Conservation (phyloP, 37 sponge, comb jelly and placozoan species). For the Dysidea cf. avara region DNA sequence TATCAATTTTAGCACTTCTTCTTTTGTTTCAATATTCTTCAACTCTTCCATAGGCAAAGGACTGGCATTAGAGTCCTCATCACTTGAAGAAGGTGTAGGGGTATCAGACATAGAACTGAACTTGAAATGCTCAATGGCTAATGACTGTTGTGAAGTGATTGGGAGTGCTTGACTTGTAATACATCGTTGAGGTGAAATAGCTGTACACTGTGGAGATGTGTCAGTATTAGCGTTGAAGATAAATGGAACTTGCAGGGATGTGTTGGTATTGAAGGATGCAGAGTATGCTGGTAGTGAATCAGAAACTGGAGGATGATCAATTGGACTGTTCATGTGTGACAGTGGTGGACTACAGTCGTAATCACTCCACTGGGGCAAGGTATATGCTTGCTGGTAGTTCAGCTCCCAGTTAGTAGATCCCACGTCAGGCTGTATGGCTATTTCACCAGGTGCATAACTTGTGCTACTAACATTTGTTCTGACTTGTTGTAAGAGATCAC, state of each 20-base stretch:
- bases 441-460: too few relatives aligned
- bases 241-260: background rate
- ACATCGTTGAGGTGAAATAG: background rate
- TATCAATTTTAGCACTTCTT: constrained; percentile 14
- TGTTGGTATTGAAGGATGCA: too few relatives aligned
- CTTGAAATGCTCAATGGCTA: background rate
- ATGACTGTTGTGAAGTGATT: constrained; percentile 1
- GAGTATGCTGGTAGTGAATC: too few relatives aligned
- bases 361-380: too few relatives aligned
- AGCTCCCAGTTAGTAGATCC: too few relatives aligned
- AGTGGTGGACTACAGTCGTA: too few relatives aligned
- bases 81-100: constrained; percentile 22
- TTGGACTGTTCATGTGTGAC: too few relatives aligned
- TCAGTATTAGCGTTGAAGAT: background rate
- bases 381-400: too few relatives aligned
- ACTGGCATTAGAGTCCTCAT: background rate
- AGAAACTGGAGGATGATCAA: too few relatives aligned
- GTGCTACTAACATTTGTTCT: too few relatives aligned
- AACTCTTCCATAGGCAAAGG: background rate
- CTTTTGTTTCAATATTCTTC: constrained; percentile 6
- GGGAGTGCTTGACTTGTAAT: background rate
- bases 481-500: too few relatives aligned
- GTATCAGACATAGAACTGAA: constrained; percentile 13
- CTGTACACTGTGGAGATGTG: background rate
- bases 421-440: too few relatives aligned